Evolutionary conservation across 1,140 invertebrate species (phyloP).

Genomic region (Anastrepha ludens): DNA sequence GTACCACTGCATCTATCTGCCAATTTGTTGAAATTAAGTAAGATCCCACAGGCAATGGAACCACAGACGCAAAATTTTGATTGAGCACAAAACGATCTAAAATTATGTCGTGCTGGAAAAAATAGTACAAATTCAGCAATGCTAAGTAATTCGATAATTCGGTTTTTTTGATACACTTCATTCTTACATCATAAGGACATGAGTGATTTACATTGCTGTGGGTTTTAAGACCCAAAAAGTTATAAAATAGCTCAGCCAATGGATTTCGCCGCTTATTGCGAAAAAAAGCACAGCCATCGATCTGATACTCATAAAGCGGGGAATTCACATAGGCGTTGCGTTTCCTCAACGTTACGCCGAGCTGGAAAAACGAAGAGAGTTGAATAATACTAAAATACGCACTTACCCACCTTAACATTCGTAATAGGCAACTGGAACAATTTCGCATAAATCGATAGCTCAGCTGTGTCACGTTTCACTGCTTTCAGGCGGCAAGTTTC

Average conservation of each 20-base stretch:
- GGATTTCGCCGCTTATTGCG: slow-evolving; percentile 55
- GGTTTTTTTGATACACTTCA: not conserved
- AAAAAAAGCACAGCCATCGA: slow-evolving; percentile 57
- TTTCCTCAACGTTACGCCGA: not conserved
- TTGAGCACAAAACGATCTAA: not conserved
- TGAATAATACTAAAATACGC: not conserved
- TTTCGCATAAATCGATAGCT: not conserved
- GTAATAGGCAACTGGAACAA: slow-evolving; percentile 54
- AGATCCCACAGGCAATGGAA: not conserved
- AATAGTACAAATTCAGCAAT: not conserved
- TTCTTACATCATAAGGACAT: slow-evolving; percentile 58
- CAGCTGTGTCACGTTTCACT: slow-evolving; percentile 53
- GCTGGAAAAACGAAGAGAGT: not conserved
- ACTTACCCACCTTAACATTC: slow-evolving; percentile 55
- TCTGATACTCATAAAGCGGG: not conserved
- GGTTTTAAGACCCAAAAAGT: not conserved
- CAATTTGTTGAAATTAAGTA: not conserved
- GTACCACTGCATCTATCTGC: not conserved
- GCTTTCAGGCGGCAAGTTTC: slow-evolving; percentile 54
- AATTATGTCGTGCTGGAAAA: not conserved
- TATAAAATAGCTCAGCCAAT: slow-evolving; percentile 51
- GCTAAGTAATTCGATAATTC: not conserved
- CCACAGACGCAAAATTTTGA: not conserved
- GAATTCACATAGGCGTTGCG: not conserved
- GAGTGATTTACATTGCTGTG: slow-evolving; percentile 58